Percentiles rank a stretch among this genome's conserved stretches.
Evolutionary conservation across 2,888 invertebrate genomes (phyloP).

Genomic region (Acanthosepion lycidas): DNA sequence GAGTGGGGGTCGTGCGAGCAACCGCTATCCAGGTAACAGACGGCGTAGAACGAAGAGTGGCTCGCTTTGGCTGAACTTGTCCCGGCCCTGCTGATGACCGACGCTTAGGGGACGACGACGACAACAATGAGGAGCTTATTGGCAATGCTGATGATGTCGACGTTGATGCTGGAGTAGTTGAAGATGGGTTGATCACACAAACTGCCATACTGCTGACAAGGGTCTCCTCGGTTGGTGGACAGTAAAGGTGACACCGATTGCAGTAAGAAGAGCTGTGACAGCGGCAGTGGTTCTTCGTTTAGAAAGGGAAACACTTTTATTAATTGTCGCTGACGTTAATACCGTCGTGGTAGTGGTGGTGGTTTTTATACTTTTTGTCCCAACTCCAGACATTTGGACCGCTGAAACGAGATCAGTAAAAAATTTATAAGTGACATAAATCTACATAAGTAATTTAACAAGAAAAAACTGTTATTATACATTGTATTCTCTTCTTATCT

Average conservation of each 20-base stretch:
- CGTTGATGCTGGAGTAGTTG: not conserved
- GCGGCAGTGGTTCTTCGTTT: not conserved
- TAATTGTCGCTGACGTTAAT: not conserved
- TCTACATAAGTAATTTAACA: no score
- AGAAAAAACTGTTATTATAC: no score
- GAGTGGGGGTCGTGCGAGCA: not conserved
- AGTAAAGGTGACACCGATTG: not conserved
- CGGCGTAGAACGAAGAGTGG: not conserved
- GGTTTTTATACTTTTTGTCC: not conserved
- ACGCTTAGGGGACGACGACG: not conserved
- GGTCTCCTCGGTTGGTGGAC: not conserved
- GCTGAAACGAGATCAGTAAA: not conserved
- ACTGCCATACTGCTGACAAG: not conserved
- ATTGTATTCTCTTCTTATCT: no score
- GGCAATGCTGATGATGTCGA: not conserved
- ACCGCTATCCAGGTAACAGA: not conserved
- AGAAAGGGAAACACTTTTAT: not conserved
- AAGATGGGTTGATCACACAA: not conserved
- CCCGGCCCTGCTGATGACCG: conserved; percentile 33
- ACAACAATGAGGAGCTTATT: not conserved
- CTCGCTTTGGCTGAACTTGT: not conserved
- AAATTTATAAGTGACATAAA: not conserved
- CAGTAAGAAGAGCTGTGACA: not conserved
- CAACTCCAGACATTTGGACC: not conserved
- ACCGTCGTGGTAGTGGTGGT: not conserved